Evolutionary conservation across 2,113 vertebrate genomes (phyloP).

Genomic region (Regulus satrapa): DNA sequence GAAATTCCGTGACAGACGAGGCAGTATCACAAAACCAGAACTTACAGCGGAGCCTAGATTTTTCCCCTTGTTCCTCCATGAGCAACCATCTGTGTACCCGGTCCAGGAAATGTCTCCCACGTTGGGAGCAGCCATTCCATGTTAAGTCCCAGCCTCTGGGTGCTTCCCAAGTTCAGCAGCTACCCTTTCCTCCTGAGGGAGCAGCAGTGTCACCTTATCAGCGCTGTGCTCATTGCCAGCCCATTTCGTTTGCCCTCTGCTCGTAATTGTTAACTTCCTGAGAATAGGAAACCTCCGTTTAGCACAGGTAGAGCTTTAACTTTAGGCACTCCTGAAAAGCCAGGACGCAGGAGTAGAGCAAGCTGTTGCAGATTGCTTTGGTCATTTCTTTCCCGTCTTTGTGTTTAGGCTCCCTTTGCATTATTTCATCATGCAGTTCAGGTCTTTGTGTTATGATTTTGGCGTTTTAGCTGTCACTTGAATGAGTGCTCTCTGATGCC

Average conservation of each 20-base stretch:
- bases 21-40: background rate
- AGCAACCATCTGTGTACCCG: background rate
- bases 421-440: background rate
- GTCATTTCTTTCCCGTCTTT: background rate
- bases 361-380: background rate
- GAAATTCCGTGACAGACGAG: background rate
- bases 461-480: background rate
- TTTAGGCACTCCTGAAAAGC: background rate
- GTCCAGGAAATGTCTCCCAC: background rate
- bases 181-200: background rate
- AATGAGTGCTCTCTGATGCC: background rate
- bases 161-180: background rate
- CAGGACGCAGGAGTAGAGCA: background rate
- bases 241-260: constrained; percentile 37
- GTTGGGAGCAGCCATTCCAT: background rate
- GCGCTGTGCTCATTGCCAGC: background rate
- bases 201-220: background rate
- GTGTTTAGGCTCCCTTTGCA: background rate
- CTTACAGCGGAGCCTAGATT: accelerated
- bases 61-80: background rate
- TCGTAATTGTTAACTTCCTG: constrained; percentile 69
- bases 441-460: background rate
- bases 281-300: constrained; percentile 63
- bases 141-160: background rate
- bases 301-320: constrained; percentile 46